phyloP scores from a whole-genome alignment of 2,888 invertebrate species.

The Epistrophella euchroma region DNA sequence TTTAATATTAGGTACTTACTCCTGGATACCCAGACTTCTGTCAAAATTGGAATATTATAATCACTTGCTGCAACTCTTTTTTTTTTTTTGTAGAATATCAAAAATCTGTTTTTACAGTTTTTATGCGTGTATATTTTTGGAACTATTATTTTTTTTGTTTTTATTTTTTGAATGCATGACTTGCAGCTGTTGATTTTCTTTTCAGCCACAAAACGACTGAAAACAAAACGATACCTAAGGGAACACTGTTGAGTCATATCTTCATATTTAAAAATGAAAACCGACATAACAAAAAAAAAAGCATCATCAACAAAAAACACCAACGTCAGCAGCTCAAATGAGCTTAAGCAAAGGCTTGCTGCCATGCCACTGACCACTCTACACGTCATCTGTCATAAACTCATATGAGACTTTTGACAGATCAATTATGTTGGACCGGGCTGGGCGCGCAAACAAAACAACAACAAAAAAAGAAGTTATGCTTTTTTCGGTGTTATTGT shows the following conservation, averaged over 20 bases:
- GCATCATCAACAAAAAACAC: slow-evolving; percentile 29
- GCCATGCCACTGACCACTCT: slow-evolving; percentile 51
- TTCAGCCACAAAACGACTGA: slow-evolving; percentile 14
- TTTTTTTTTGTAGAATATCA: slow-evolving; percentile 40
- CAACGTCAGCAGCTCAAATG: slow-evolving; percentile 65
- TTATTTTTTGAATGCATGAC: slow-evolving; percentile 16
- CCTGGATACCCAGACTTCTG: slow-evolving; percentile 33
- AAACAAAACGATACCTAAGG: slow-evolving; percentile 17
- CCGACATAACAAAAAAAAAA: slow-evolving; percentile 28
- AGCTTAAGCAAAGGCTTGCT: slow-evolving; percentile 53
- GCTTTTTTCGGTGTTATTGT: slow-evolving; percentile 44
- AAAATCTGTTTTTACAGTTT: slow-evolving; percentile 72
- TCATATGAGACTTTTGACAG: slow-evolving; percentile 74
- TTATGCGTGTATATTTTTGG: slow-evolving; percentile 29
- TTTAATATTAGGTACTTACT: too few species aligned
- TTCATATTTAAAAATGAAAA: slow-evolving; percentile 4
- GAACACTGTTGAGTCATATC: slow-evolving; percentile 46
- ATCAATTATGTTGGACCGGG: slow-evolving; percentile 70
- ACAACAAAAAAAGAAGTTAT: background rate
- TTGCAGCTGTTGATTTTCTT: slow-evolving; percentile 70
- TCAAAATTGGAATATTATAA: slow-evolving; percentile 43
- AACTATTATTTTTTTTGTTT: slow-evolving; percentile 27
- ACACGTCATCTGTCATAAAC: slow-evolving; percentile 74
- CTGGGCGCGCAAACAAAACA: slow-evolving; percentile 10
- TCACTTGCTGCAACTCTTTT: slow-evolving; percentile 14